These are phyloP conservation scores for Apamea sordens DNA, from an alignment of 2,888 invertebrate genomes.

Conservation along the genomic window DNA sequence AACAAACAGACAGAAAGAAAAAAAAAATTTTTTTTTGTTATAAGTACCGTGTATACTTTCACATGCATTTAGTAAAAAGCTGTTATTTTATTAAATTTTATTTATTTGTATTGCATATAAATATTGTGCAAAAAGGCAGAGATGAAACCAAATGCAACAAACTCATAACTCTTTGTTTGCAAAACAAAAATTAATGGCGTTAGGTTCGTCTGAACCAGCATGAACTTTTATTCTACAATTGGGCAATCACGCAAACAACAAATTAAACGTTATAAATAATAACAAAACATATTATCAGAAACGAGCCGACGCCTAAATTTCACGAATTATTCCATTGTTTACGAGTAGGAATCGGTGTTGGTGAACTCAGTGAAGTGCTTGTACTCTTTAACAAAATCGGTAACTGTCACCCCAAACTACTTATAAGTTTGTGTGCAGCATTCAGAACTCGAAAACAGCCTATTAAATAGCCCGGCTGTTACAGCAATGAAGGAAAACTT, in stretches of 20 bases:
- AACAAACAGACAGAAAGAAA: no score
- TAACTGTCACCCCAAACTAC: background rate
- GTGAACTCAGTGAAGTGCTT: conserved; percentile 14
- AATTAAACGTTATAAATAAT: background rate
- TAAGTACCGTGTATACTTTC: no score
- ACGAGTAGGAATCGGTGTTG: background rate
- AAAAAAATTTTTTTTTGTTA: no score
- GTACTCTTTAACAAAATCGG: background rate
- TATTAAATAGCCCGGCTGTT: background rate
- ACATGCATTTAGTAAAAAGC: no score
- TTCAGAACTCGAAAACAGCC: background rate
- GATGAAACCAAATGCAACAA: background rate
- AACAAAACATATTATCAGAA: background rate
- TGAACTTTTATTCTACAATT: background rate
- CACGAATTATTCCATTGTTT: background rate
- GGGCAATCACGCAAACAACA: conserved; percentile 1
- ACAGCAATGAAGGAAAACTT: background rate
- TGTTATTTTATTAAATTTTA: no score
- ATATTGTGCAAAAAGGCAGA: no score
- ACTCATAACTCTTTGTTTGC: background rate
- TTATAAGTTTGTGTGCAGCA: conserved; percentile 15
- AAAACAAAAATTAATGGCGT: background rate
- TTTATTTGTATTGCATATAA: no score
- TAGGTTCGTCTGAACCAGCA: background rate
- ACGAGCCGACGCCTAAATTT: background rate